phyloP scores from a whole-genome alignment of 2,888 invertebrate genomes.

The Tridacna crocea region DNA sequence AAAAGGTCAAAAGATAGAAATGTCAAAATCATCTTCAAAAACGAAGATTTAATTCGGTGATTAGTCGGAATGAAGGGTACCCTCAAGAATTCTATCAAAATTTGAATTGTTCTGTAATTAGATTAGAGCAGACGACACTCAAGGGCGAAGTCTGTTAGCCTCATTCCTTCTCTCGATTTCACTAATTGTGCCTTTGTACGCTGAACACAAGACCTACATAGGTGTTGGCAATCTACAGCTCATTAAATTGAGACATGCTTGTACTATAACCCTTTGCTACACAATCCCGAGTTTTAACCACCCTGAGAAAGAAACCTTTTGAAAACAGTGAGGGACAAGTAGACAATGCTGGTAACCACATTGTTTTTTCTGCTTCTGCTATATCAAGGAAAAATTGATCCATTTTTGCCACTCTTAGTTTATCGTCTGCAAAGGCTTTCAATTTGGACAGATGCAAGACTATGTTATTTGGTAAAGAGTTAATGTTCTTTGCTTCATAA shows the following conservation, averaged over 20 bases:
- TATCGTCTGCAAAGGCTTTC: no score
- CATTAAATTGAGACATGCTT: not conserved
- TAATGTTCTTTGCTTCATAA: no score
- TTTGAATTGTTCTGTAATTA: not conserved
- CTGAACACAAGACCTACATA: not conserved
- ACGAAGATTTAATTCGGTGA: no score
- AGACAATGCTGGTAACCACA: not conserved
- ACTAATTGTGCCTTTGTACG: slow-evolving; percentile 11
- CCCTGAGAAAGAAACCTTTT: not conserved
- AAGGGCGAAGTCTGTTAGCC: not conserved
- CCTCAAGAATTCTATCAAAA: not conserved
- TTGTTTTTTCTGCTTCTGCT: not conserved
- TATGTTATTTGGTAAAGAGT: no score
- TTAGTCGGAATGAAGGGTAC: not conserved
- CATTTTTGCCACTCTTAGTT: no score
- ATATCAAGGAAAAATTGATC: no score
- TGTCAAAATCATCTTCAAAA: no score
- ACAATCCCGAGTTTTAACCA: not conserved
- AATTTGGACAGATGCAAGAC: no score
- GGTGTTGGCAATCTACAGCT: slow-evolving; percentile 4
- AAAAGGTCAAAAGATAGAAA: no score
- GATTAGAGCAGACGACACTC: not conserved
- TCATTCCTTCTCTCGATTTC: not conserved
- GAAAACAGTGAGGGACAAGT: not conserved
- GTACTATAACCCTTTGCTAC: not conserved